Base-by-base conservation (phyloP, 2,797 vertebrate species). In the Coranthus polyacanthus region DNA sequence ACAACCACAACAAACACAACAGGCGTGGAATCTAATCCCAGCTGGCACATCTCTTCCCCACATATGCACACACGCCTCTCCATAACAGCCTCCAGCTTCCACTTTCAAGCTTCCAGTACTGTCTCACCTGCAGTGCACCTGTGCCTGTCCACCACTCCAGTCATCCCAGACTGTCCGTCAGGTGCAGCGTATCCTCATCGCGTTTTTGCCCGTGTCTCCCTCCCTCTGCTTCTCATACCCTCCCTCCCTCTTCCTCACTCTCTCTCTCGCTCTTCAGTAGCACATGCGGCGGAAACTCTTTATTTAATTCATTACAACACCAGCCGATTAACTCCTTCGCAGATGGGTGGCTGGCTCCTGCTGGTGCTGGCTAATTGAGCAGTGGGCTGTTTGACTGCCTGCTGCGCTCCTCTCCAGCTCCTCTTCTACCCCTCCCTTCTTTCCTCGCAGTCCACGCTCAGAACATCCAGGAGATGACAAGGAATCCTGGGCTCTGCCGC, bases 251-350 rank as follows among this genome's bases (percentile, higher is more conserved):
- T 52, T 66, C 32, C 75, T 79, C 75, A 80, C 76, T 66, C 73
- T 72, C 72, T 57, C 43, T 82, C 77, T 85, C 38, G 37, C 86
- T 89, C 78, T 80, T 79, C 88, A 75, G 84, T 74, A 70, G 87
- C 89, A 90, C 92, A 89, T 88, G 88, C 90, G 72, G 87, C 78
- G 84, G 84, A 82, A 89, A 88, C 86, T 92, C 89, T 89, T 94
- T 92, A 93, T 94, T 94, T 94, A 93, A 90, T 93, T 94, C 89
- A 93, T 93, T 93, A 92, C 92, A 89, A 90, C 93, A 94, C 85
- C 90, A 88, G 87, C 76, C 88, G 84, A 88, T 91, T 92, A 91
- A 92, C 91, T 92, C 91, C 86, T 88, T 90, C 81, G 72, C 88
- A 79, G 86, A 88, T 77, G 82, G 84, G 79, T 65, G 83, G 73